These are phyloP conservation scores for Lochmaea capreae DNA, from an alignment of 2,888 invertebrate species.

Conservation along the genomic window DNA sequence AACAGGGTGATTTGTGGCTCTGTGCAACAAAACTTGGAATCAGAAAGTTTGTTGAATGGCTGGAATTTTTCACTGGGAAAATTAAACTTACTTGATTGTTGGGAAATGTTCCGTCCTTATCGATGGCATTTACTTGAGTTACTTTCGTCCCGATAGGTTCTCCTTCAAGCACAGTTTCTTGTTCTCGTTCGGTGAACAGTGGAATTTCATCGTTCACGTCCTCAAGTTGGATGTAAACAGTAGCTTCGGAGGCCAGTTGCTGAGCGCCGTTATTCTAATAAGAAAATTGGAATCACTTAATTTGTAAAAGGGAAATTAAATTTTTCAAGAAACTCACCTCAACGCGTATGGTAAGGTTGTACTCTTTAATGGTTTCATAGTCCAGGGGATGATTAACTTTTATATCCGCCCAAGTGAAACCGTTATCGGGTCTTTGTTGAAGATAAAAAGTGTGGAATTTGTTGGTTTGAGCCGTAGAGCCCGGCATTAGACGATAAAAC, in stretches of 20 bases:
- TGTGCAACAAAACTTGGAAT: too few relatives aligned
- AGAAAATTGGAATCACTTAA: neutral
- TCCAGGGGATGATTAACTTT: slow-evolving; percentile 96
- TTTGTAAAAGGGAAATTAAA: too few relatives aligned
- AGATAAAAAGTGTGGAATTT: slow-evolving; percentile 95
- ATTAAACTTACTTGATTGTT: slow-evolving; percentile 84
- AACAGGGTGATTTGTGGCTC: too few relatives aligned
- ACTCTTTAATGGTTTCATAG: slow-evolving; percentile 94
- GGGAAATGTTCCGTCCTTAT: slow-evolving; percentile 94
- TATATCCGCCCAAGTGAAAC: slow-evolving; percentile 95
- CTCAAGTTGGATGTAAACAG: slow-evolving; percentile 91
- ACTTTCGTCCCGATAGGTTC: slow-evolving; percentile 96
- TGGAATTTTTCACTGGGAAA: neutral
- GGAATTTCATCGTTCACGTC: slow-evolving; percentile 98
- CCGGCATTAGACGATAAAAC: slow-evolving; percentile 95
- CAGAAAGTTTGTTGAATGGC: too few relatives aligned
- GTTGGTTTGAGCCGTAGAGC: slow-evolving; percentile 95
- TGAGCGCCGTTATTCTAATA: slow-evolving; percentile 93
- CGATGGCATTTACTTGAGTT: slow-evolving; percentile 95
- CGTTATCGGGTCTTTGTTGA: slow-evolving; percentile 92
- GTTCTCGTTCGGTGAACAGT: slow-evolving; percentile 93
- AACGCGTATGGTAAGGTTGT: slow-evolving; percentile 94
- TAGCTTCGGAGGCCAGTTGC: slow-evolving; percentile 93
- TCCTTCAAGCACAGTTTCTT: slow-evolving; percentile 94
- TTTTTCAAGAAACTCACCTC: slow-evolving; percentile 75